These are phyloP conservation scores for Gymnoscelis rufifasciata DNA, from an alignment of 2,888 invertebrate species.

Conservation along the genomic window DNA sequence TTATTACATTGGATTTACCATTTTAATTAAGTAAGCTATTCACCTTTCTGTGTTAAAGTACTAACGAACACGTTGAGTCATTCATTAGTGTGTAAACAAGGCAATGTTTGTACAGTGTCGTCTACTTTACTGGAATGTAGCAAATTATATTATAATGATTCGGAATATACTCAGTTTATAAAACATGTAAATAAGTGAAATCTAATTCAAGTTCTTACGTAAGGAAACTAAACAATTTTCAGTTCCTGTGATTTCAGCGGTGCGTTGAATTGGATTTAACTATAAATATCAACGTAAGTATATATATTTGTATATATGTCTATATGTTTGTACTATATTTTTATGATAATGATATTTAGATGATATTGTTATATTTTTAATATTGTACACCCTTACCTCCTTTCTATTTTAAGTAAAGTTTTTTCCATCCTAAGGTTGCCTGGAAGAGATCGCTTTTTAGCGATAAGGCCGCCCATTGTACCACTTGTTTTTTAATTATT, in stretches of 20 bases:
- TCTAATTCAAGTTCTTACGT: constrained; percentile 5
- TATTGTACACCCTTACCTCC: no score
- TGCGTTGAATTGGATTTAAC: constrained; percentile 1
- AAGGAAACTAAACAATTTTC: constrained; percentile 6
- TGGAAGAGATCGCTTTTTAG: no score
- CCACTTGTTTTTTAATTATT: no score
- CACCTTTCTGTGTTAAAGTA: background rate
- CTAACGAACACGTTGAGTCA: constrained; percentile 7
- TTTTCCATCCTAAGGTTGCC: no score
- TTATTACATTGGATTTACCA: constrained; percentile 1
- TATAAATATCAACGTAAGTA: constrained; percentile 21
- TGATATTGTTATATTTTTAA: no score
- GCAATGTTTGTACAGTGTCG: constrained; percentile 22
- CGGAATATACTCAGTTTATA: constrained; percentile 2
- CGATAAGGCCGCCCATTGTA: no score
- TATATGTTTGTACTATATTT: no score
- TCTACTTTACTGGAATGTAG: constrained; percentile 5
- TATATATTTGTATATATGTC: no score
- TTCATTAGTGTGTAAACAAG: constrained; percentile 43
- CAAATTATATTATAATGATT: constrained; percentile 6
- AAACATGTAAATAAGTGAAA: constrained; percentile 25
- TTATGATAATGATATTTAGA: no score
- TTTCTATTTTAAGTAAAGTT: no score
- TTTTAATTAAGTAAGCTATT: background rate
- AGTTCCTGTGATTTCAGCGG: constrained; percentile 4